Base-by-base conservation (phyloP, 1,140 invertebrate genomes). In the Cardiocondyla obscurior region DNA sequence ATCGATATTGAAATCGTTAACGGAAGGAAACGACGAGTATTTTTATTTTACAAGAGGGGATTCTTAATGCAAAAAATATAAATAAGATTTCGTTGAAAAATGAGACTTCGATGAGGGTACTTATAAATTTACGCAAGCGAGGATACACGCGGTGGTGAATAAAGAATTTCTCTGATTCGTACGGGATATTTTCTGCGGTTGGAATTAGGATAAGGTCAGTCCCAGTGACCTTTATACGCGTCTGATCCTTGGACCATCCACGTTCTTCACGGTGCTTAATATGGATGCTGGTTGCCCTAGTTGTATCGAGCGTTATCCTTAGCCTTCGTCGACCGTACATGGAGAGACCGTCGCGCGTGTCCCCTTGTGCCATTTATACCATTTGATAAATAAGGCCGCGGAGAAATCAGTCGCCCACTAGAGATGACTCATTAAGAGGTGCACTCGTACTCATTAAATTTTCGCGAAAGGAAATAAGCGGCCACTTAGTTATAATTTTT, bases 201-300 rank as follows among this genome's bases (percentile, higher is more conserved):
- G 86, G 82, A 93, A 92, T 92, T 93, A 65, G 91, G 89, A 81
- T 93, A 92, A 93, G 91, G 91, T 92, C 91, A 89, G 69, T 74
- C 77, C 19, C 67, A 84, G 46, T 89, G 89, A 92, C 88, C 90
- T 92, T 90, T 88, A 64, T 72, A 73, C 55, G n/a, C n/a, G 79
- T 67, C 64, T 84, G 67, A 90, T 89, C 82, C 81, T 81, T 81
- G 46, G 82, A 65, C 25, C 74, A 44, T 85, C 60, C 67, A 57
- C 16, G 16, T 92, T 91, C 91, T 92, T 87, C 87, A 76, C 70
- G 46, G 22, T 30, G 62, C 88, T 90, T 60, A 85, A 90, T 90
- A 92, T 90, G 90, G 88, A 69, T 25, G 46, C 76, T 39, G 25
- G 82, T 64, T 93, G 91, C 89, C 91, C 92, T 90, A 93, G 82